phyloP scores from a whole-genome alignment of 2,888 invertebrate species.

The Catocala sponsa region DNA sequence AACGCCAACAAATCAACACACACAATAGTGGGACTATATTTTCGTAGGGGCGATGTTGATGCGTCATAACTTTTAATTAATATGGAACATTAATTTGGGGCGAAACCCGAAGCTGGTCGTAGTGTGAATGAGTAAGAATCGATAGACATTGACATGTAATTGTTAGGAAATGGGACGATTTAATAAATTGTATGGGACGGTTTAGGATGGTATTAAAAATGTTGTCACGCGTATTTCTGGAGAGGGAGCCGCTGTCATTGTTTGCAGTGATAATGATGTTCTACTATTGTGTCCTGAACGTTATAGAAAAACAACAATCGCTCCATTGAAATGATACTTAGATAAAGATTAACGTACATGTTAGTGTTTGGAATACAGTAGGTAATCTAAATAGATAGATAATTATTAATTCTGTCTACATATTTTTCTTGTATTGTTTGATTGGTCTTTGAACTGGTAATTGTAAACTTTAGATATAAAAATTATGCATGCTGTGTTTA shows the following conservation, averaged over 20 bases:
- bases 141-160: constrained; percentile 77
- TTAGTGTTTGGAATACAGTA: no score
- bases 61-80: constrained; percentile 87
- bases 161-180: constrained; percentile 64
- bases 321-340: not conserved
- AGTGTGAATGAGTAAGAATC: constrained; percentile 62
- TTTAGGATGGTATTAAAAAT: constrained; percentile 62
- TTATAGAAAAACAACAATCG: constrained; percentile 25
- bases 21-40: constrained; percentile 66
- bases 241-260: constrained; percentile 61
- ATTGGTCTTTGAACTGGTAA: no score
- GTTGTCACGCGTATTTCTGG: constrained; percentile 68
- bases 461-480: no score
- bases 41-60: constrained; percentile 70
- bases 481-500: no score
- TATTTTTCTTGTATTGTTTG: no score
- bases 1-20: constrained; percentile 78
- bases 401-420: no score
- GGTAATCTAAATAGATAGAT: no score
- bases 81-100: constrained; percentile 76
- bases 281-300: not conserved
- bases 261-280: constrained; percentile 49
- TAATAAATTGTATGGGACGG: constrained; percentile 67
- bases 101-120: constrained; percentile 63
- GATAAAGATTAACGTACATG: no score